Evolutionary conservation across 1,140 invertebrate genomes (phyloP), one percentile per base, ranked within the genome.

Genomic region (Samia ricini): DNA sequence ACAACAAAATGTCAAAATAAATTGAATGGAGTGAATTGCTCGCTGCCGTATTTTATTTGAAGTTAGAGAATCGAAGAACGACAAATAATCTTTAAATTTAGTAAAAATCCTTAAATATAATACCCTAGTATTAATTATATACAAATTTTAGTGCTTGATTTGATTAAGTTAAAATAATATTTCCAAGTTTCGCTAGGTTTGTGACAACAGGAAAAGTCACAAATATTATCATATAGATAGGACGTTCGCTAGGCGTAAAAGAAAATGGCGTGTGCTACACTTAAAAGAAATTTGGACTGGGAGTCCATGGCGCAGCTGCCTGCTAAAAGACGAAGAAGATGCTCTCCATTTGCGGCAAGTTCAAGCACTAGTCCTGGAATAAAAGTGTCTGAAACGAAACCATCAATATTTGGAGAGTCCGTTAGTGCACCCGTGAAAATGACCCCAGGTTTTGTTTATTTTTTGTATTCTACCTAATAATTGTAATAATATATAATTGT

Each of bases 251-350:
- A 81, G 84, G 85, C 84, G 83, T 86, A 87, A 91, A 91, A 91
- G 91, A 93, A 93, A 92, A 98, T 98, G 97, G 97, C 97, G 92
- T 98, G 97, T 93, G 97, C 97, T 90, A 98, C 97, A 77, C 92
- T 98, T 63, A 99, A 98, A 93, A 94, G 97, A 87, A 95, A 95
- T 81, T 93, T 97, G 79, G 97, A 99, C 88, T 98, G 98, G 93
- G 97, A 98, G 91, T 95, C 96, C 26, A 93, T 97, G 86, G 93
- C 95, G 73, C 94, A 95, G 76, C 92, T 95, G 67, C 95, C 96
- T 23, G 94, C 94, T 61, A 98, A 98, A 91, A 92, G 97, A 88
- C 8, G 33, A 42, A 92, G 97, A 89, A 94, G 97, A 92, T 98
- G 96, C 91, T 94, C 94, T 79, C 96, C 96, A 58, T 95, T 97